Base-by-base conservation (phyloP, 2,113 vertebrate species). In the Polyodon spathula region DNA sequence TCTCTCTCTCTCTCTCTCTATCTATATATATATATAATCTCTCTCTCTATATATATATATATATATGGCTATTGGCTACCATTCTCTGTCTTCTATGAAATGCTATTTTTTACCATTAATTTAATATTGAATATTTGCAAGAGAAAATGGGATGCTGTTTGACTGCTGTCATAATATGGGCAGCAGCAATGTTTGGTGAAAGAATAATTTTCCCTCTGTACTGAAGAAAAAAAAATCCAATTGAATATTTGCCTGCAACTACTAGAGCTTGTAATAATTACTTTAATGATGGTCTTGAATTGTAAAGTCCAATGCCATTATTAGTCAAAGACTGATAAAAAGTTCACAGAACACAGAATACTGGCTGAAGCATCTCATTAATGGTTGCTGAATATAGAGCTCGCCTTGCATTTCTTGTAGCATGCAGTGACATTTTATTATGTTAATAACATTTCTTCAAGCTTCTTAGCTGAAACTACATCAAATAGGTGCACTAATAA, bases 231-330 rank as follows among this genome's bases (percentile, higher is more conserved):
- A 68, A 65, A 59, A 68, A 71, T 65, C 50, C 56, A 64, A 17
- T 78, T 71, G 64, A 77, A 78, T 71, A 84, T 77, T 79, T 72
- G 73, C 75, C 76, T 76, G 78, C 78, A 87, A 79, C 73, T 78
- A 71, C 80, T 80, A 83, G 73, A 75, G 80, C 76, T 84, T 68
- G 39, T 77, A 79, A 68, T 79, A 76, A 81, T 84, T 85, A 73
- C 70, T 78, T 84, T 86, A 87, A 78, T 85, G 74, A 84, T 85
- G 74, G 61, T 76, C 80, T 71, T 78, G 46, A 63, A 56, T 78
- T 78, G 60, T 70, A 80, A 77, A 27, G 72, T 61, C 17, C 14
- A 16, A 64, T 71, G 61, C 59, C 37, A 40, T 38, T 14, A 72
- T 74, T 74, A 81, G 61, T 77, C 68, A 56, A 74, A 78, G 73